Percentiles rank a stretch among this genome's conserved stretches.
Conservation (phyloP, 2,888 invertebrate species). For the Xylota segnis region DNA sequence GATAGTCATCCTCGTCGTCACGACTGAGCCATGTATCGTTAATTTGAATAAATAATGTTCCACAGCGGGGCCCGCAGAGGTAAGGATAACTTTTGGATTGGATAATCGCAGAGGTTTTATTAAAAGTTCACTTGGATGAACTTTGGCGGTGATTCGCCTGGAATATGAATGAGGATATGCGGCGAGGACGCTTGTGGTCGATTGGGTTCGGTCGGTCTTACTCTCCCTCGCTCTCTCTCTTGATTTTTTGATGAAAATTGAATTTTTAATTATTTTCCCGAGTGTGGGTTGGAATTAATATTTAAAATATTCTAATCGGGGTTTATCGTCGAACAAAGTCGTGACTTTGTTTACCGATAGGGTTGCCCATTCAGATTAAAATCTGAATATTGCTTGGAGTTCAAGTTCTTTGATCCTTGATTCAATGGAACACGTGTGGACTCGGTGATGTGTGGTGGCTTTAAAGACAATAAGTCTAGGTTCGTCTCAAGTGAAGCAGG, state of each 20-base stretch:
- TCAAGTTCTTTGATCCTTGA: too few relatives aligned
- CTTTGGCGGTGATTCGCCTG: conserved; percentile 10
- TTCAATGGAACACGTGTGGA: too few relatives aligned
- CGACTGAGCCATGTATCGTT: conserved; percentile 12
- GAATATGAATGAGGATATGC: conserved; percentile 13
- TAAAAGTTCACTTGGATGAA: conserved; percentile 29
- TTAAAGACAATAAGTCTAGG: too few relatives aligned
- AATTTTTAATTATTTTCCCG: neutral
- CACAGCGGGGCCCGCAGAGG: neutral
- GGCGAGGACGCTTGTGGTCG: neutral
- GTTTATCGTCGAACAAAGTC: too few relatives aligned
- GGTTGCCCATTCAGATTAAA: too few relatives aligned
- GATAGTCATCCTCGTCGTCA: neutral
- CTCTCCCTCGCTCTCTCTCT: neutral
- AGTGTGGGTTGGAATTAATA: neutral
- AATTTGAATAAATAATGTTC: conserved; percentile 40
- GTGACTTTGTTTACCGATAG: too few relatives aligned
- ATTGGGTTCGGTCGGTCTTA: neutral
- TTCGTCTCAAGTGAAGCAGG: too few relatives aligned
- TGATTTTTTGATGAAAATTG: neutral
- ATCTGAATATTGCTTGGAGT: too few relatives aligned
- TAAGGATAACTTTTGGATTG: conserved; percentile 19
- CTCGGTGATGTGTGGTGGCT: too few relatives aligned
- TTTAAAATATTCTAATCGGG: too few relatives aligned
- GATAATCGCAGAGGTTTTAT: conserved; percentile 32